Conservation (phyloP, 2,888 invertebrate species). For the Drosophila vallismaia region DNA sequence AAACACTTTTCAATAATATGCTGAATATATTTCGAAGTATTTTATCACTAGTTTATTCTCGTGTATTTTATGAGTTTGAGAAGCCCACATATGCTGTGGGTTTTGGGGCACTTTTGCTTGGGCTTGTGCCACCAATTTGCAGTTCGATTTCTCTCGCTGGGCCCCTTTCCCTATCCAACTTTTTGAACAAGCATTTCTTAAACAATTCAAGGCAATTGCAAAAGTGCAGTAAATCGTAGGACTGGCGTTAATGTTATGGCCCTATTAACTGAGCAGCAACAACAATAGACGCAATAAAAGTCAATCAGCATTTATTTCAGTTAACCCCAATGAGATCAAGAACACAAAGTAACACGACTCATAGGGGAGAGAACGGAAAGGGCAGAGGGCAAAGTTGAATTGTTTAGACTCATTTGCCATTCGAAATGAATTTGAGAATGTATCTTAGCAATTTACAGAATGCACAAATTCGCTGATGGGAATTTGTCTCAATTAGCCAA, state of each 20-base stretch:
- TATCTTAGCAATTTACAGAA: constrained; percentile 26
- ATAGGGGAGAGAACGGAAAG: background rate
- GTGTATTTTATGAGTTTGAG: constrained; percentile 1
- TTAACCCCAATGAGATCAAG: constrained; percentile 56
- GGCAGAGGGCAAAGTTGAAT: constrained; percentile 42
- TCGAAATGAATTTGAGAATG: constrained; percentile 50
- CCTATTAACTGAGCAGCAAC: constrained; percentile 56
- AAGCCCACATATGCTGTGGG: constrained; percentile 59
- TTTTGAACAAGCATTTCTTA: constrained; percentile 33
- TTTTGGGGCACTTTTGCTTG: constrained; percentile 62
- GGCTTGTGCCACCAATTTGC: constrained; percentile 65
- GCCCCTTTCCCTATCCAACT: constrained; percentile 42
- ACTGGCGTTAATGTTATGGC: constrained; percentile 49
- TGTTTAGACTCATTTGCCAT: constrained; percentile 62
- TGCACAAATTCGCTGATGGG: constrained; percentile 17
- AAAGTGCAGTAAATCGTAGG: constrained; percentile 59
- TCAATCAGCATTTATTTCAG: constrained; percentile 77
- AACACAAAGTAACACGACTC: constrained; percentile 27
- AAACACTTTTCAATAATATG: background rate
- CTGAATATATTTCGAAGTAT: background rate
- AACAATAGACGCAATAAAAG: constrained; percentile 70
- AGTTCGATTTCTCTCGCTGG: constrained; percentile 71
- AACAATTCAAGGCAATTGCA: constrained; percentile 50
- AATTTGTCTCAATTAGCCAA: constrained; percentile 44
- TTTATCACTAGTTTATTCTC: background rate